Evolutionary conservation across 2,888 invertebrate genomes (phyloP).

Genomic region (Belgica antarctica): DNA sequence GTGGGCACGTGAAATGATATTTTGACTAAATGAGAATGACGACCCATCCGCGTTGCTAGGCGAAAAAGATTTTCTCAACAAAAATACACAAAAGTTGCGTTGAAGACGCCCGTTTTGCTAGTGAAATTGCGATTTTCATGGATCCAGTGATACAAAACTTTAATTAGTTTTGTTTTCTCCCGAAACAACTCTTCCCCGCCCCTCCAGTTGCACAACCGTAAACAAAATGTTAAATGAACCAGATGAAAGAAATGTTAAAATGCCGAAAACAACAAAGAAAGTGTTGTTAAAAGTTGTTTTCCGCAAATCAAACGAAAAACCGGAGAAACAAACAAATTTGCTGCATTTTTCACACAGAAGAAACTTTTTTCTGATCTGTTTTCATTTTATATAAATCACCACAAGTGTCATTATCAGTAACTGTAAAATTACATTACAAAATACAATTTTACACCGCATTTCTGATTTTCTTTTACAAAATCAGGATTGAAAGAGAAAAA

Average conservation of each 20-base stretch:
- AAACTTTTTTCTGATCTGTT: neutral
- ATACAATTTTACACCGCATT: constrained; percentile 1
- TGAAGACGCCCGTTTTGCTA: neutral
- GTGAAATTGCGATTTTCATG: constrained; percentile 30
- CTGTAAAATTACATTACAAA: constrained; percentile 38
- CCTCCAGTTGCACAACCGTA: neutral
- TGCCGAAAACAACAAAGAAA: neutral
- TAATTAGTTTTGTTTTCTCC: constrained; percentile 29
- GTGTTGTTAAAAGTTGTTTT: neutral
- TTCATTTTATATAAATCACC: constrained; percentile 46
- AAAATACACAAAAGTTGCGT: neutral
- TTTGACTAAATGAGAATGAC: neutral
- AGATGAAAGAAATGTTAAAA: neutral
- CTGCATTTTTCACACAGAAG: neutral
- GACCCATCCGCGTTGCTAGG: neutral
- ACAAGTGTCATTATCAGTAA: constrained; percentile 48
- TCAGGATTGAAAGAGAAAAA: neutral
- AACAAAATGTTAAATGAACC: neutral
- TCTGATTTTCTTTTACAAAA: constrained; percentile 1
- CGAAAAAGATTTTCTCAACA: constrained; percentile 24
- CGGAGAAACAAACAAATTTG: neutral
- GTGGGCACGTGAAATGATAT: neutral
- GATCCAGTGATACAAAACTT: neutral
- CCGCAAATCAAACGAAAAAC: neutral
- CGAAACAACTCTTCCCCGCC: neutral